Evolutionary conservation across 2,113 vertebrate genomes (phyloP).

Genomic region (Mormoops blainvillei): DNA sequence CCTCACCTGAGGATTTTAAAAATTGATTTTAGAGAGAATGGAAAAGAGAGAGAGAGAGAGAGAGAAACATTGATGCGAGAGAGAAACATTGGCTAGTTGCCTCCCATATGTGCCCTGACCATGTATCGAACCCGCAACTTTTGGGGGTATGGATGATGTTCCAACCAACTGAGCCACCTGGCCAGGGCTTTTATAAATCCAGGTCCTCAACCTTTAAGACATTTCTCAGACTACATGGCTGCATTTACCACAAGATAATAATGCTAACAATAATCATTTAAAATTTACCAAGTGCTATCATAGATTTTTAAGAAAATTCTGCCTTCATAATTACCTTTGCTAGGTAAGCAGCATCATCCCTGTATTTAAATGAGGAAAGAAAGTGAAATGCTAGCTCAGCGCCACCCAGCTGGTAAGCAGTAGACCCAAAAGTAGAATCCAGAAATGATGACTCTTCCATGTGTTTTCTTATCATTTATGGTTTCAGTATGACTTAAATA

Average conservation of each 20-base stretch:
- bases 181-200: not conserved
- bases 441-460: not conserved
- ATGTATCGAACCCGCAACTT: too few relatives aligned
- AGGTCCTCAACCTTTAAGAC: not conserved
- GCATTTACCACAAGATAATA: not conserved
- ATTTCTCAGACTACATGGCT: not conserved
- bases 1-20: too few relatives aligned
- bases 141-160: too few relatives aligned
- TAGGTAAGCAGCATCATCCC: not conserved
- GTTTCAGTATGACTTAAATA: not conserved
- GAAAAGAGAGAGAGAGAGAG: too few relatives aligned
- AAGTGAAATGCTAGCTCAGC: not conserved
- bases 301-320: not conserved
- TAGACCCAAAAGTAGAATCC: not conserved
- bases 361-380: not conserved
- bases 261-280: not conserved
- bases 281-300: not conserved
- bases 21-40: too few relatives aligned
- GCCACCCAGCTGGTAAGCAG: not conserved
- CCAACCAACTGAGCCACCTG: too few relatives aligned
- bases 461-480: not conserved
- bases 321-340: not conserved
- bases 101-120: too few relatives aligned
- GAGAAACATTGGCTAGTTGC: too few relatives aligned
- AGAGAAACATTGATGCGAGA: too few relatives aligned